These are phyloP conservation scores for Entelurus aequoreus DNA, from an alignment of 2,113 vertebrate genomes.

Conservation along the genomic window DNA sequence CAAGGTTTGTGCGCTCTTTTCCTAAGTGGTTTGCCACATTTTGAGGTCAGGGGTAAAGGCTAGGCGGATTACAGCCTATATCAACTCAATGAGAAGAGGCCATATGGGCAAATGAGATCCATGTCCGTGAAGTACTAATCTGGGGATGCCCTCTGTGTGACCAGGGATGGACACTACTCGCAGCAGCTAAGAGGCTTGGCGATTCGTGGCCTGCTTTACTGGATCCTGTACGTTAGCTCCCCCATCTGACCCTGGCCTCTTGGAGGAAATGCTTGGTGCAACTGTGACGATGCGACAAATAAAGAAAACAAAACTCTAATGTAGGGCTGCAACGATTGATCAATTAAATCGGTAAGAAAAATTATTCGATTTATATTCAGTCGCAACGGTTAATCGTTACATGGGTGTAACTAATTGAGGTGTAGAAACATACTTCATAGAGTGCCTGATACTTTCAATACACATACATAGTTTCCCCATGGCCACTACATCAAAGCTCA, in stretches of 20 bases:
- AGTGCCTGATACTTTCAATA: too few species aligned
- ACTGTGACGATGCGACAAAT: neutral
- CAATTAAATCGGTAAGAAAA: too few species aligned
- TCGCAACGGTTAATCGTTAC: too few species aligned
- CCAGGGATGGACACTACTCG: constrained; percentile 59
- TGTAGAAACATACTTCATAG: too few species aligned
- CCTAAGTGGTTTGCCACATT: constrained; percentile 59
- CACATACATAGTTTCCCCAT: too few species aligned
- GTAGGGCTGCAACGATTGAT: neutral
- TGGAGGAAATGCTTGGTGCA: constrained; percentile 15
- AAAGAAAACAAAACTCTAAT: neutral
- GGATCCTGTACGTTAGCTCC: constrained; percentile 50
- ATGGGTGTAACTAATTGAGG: too few species aligned
- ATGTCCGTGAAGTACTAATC: constrained; percentile 66
- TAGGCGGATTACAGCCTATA: constrained; percentile 61
- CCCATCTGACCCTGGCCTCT: constrained; percentile 45
- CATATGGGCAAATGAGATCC: constrained; percentile 70
- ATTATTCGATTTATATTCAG: too few species aligned
- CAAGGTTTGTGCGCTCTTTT: constrained; percentile 32
- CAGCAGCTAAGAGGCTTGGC: constrained; percentile 61
- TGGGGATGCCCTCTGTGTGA: constrained; percentile 64
- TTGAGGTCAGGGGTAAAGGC: constrained; percentile 63
- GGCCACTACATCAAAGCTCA: too few species aligned
- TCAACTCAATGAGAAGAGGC: constrained; percentile 63
- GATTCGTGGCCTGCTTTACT: constrained; percentile 49